A percentile compares a stretch with the other conserved stretches of the same genome.
Conservation (phyloP, 2,113 vertebrate genomes). For the Maccullochella peelii region DNA sequence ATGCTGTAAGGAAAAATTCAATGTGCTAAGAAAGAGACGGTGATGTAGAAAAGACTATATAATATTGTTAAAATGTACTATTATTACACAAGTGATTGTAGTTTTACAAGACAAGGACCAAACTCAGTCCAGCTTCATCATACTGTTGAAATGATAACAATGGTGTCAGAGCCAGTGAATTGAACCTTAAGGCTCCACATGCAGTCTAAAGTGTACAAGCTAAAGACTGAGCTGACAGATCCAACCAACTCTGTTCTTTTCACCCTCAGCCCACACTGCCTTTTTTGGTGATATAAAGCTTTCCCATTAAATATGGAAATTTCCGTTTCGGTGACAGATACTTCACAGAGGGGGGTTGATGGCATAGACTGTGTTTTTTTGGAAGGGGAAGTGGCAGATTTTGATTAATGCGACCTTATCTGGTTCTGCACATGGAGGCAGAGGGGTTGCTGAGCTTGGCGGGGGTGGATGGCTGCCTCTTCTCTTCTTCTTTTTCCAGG, state of each 20-base stretch:
- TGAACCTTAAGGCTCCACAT: constrained; percentile 46
- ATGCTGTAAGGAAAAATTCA: constrained; percentile 7
- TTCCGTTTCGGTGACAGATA: constrained; percentile 91
- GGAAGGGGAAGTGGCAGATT: constrained; percentile 84
- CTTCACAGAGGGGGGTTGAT: constrained; percentile 83
- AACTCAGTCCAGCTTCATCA: constrained; percentile 33
- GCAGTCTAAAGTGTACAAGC: constrained; percentile 52
- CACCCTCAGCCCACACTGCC: constrained; percentile 74
- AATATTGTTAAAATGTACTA: neutral
- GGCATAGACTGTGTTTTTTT: constrained; percentile 74
- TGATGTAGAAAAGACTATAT: constrained; percentile 1
- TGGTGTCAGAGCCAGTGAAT: constrained; percentile 47
- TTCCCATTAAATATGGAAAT: constrained; percentile 98
- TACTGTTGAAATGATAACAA: constrained; percentile 54
- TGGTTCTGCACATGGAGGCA: constrained; percentile 88
- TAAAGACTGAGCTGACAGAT: constrained; percentile 74
- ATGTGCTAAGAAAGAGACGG: neutral
- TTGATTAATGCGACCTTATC: constrained; percentile 95
- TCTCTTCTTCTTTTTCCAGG: constrained; percentile 58
- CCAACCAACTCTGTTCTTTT: constrained; percentile 57
- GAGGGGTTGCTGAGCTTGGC: constrained; percentile 79
- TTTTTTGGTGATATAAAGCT: constrained; percentile 91
- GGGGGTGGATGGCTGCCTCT: constrained; percentile 80
- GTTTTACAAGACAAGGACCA: constrained; percentile 2
- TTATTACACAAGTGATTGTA: neutral